Percentiles rank a stretch among this genome's conserved stretches.
Evolutionary conservation across 2,113 vertebrate species (phyloP).

Genomic region (Apus apus): DNA sequence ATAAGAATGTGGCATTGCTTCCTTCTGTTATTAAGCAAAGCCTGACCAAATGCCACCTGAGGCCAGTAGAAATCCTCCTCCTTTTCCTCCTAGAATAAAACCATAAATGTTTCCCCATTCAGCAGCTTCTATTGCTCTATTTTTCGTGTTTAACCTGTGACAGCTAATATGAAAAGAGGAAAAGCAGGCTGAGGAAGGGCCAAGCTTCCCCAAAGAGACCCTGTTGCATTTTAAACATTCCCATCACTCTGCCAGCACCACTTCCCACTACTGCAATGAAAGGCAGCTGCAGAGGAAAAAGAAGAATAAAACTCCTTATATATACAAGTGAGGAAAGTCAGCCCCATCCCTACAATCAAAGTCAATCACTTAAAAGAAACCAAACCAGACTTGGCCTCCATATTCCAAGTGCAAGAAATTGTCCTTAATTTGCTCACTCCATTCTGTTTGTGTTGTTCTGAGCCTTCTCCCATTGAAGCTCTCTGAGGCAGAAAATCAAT

Average conservation of each 20-base stretch:
- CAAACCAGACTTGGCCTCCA: background rate
- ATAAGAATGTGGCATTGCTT: background rate
- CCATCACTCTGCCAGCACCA: background rate
- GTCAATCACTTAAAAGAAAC: background rate
- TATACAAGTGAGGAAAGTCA: background rate
- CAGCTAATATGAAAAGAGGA: background rate
- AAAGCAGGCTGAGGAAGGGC: background rate
- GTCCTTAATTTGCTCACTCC: background rate
- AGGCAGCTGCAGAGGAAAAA: background rate
- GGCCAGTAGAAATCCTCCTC: background rate
- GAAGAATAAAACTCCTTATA: background rate
- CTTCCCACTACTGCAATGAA: background rate
- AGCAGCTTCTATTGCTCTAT: background rate
- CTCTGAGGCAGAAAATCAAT: constrained; percentile 29
- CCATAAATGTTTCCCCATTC: background rate
- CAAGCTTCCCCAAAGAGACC: background rate
- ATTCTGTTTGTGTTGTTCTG: background rate
- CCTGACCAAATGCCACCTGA: background rate
- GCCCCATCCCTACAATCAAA: background rate
- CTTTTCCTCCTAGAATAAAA: background rate
- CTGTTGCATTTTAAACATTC: background rate
- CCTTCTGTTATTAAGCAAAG: background rate
- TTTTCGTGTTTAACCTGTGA: background rate
- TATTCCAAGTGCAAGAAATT: background rate
- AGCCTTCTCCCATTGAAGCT: constrained; percentile 2